These are phyloP conservation scores for Pammene fasciana DNA, from an alignment of 2,888 invertebrate species.

Conservation along the genomic window DNA sequence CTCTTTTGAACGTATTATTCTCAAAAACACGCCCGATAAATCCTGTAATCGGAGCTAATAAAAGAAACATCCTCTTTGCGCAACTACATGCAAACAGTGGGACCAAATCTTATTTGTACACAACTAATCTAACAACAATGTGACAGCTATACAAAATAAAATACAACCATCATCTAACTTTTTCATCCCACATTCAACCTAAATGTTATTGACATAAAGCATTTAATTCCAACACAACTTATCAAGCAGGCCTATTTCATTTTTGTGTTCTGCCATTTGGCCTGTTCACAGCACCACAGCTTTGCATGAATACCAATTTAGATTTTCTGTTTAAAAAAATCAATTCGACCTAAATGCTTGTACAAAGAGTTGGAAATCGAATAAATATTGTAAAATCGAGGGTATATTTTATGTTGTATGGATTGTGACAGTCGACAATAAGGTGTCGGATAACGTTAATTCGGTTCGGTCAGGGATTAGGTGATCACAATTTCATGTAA, in stretches of 20 bases:
- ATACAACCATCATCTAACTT: neutral
- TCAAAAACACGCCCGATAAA: slow-evolving; percentile 3
- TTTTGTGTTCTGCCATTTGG: slow-evolving; percentile 1
- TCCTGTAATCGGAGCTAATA: slow-evolving; percentile 29
- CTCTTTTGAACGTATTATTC: slow-evolving; percentile 7
- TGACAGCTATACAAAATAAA: slow-evolving; percentile 4
- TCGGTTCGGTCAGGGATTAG: slow-evolving; percentile 29
- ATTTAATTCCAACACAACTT: neutral
- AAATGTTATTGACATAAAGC: neutral
- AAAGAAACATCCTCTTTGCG: slow-evolving; percentile 29
- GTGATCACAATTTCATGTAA: neutral
- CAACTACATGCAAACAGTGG: slow-evolving; percentile 32
- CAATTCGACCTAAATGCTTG: neutral
- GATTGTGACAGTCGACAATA: slow-evolving; percentile 22
- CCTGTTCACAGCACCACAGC: slow-evolving; percentile 17
- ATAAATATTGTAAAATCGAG: neutral
- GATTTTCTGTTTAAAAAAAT: neutral
- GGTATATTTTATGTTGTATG: slow-evolving; percentile 2
- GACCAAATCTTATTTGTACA: slow-evolving; percentile 38
- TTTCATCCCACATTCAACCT: neutral
- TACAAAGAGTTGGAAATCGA: slow-evolving; percentile 1
- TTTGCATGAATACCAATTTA: slow-evolving; percentile 20
- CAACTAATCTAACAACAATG: slow-evolving; percentile 29
- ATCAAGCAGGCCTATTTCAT: slow-evolving; percentile 8
- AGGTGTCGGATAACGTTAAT: slow-evolving; percentile 32